Base-by-base conservation (phyloP, 35 echinoderm and acorn worm genomes). In the Nesometra sesokonis region DNA sequence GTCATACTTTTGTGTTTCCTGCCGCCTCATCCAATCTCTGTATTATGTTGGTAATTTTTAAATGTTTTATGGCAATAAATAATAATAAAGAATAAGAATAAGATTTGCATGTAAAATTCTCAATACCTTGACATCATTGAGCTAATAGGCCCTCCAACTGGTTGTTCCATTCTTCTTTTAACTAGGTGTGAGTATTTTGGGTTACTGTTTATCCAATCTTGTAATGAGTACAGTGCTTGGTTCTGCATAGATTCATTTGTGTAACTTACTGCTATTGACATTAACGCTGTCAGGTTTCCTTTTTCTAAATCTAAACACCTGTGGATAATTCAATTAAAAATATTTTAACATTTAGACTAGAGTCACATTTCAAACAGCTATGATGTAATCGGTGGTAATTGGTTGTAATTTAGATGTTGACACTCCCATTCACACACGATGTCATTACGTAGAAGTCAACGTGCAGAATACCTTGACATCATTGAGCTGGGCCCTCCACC, bases 241-340 rank as follows among this genome's bases (percentile, higher is more conserved):
- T 94, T 94, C 21, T 99, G 96, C 81, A 92, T 86, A 13, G 89
- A 89, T 35, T 99, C 96, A 35, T 99, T 99, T 79, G 96, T 94
- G 36, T 99, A 99, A 43, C 96, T 99, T 23, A 99, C 92, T 17
- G 92, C 89, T 0, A 99, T 87, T 5, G 91, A 82, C 93, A 99
- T 97, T 32, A 93, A 83, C 0, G 92, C 92, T 67, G 93, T 78
- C 11, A 89, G 47, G 52, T 99, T 99, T 52, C 82, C 89, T 32
- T 93, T 88, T 37, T 91, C 86, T 13, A 99, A 82, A 88, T 99
- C 96, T 77, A 99, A 84, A 85, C 92, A 94, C 76, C 96, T 99
- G 80, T 7, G 78, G 78, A 33, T 13, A 84, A 67, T 31, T 39
- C 11, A 76, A 77, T 23, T 35, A 17, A 83, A 57, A 11, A 33